phyloP scores from a whole-genome alignment of 2,888 invertebrate genomes.

The Argyresthia goedartella region DNA sequence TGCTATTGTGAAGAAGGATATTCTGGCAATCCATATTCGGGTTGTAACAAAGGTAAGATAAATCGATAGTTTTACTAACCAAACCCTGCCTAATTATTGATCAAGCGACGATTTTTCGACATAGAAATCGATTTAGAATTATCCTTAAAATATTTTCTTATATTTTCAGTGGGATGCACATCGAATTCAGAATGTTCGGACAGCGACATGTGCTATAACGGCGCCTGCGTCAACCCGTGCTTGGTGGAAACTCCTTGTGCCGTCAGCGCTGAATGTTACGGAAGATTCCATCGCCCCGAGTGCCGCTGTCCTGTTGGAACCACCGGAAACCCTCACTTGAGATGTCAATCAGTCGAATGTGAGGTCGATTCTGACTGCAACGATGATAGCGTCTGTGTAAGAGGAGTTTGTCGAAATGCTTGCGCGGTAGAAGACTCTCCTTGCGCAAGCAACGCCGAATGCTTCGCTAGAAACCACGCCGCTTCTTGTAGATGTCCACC shows the following conservation, averaged over 20 bases:
- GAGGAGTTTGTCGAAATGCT: conserved; percentile 83
- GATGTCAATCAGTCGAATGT: conserved; percentile 84
- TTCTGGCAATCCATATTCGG: conserved; percentile 87
- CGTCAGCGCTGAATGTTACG: conserved; percentile 86
- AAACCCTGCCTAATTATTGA: too few species aligned
- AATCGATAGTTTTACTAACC: neutral
- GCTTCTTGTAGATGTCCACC: conserved; percentile 88
- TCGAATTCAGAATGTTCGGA: conserved; percentile 86
- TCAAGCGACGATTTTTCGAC: too few species aligned
- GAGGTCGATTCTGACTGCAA: conserved; percentile 85
- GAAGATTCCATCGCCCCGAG: conserved; percentile 81
- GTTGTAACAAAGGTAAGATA: conserved; percentile 79
- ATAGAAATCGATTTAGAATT: too few species aligned
- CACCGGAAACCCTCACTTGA: conserved; percentile 84
- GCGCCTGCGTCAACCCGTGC: conserved; percentile 86
- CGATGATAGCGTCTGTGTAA: conserved; percentile 78
- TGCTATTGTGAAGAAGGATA: conserved; percentile 87
- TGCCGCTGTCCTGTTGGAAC: conserved; percentile 85
- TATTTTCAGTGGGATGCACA: conserved; percentile 84
- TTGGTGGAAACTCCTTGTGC: conserved; percentile 85
- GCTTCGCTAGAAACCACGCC: conserved; percentile 83
- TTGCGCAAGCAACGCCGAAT: conserved; percentile 87
- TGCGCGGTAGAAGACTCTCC: conserved; percentile 76
- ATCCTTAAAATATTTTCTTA: conserved; percentile 1
- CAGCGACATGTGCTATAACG: conserved; percentile 85